Percentiles rank a stretch among this genome's conserved stretches.
These are phyloP conservation scores for Syrrhaptes paradoxus DNA, from an alignment of 2,113 vertebrate species.

Conservation along the genomic window DNA sequence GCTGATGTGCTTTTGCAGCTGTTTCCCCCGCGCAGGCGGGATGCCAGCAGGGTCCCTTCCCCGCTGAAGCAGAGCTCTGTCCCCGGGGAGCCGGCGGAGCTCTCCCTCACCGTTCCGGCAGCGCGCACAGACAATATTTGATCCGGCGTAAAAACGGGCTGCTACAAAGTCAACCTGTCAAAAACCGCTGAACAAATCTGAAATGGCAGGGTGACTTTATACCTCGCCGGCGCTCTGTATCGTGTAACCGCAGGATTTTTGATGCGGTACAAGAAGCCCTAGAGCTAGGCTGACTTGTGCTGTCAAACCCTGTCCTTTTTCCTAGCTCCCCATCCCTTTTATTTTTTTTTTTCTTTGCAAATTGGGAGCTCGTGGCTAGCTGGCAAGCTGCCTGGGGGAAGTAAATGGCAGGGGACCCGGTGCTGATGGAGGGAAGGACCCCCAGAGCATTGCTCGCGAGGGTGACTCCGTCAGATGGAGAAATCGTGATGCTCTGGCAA, in stretches of 20 bases:
- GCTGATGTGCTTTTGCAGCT: rapidly evolving
- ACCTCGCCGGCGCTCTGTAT: neutral
- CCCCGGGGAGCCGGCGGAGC: neutral
- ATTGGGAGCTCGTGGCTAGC: neutral
- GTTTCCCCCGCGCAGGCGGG: rapidly evolving
- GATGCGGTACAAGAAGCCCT: slow-evolving; percentile 7
- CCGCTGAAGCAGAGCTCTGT: neutral
- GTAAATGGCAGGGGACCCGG: neutral
- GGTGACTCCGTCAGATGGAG: neutral
- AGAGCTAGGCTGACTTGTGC: neutral
- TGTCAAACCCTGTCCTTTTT: neutral
- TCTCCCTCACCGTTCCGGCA: neutral
- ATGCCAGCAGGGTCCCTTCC: neutral
- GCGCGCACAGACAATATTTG: rapidly evolving
- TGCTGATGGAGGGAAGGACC: neutral
- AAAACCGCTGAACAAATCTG: neutral
- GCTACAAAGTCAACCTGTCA: neutral
- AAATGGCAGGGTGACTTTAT: neutral
- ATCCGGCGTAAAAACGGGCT: neutral
- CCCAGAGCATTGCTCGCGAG: neutral
- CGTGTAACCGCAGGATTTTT: neutral
- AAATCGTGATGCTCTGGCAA: neutral
- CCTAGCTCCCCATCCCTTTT: neutral
- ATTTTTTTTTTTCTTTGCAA: neutral
- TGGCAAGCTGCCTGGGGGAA: neutral